Evolutionary conservation across 2,888 invertebrate species (phyloP).

Genomic region (Patella caerulea): DNA sequence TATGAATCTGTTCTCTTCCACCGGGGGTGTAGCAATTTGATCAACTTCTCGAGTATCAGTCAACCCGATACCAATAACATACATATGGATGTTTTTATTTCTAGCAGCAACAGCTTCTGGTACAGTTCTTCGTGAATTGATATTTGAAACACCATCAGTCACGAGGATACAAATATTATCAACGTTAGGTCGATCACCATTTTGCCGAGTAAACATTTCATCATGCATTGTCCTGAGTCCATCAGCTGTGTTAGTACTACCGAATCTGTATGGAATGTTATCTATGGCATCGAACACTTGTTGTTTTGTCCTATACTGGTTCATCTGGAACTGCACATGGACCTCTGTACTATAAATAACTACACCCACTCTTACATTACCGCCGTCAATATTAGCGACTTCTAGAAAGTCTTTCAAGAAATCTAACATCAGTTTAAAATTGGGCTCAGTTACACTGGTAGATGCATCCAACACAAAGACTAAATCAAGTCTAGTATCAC

Average conservation of each 20-base stretch:
- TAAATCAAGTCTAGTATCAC: constrained; percentile 31
- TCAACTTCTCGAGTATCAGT: constrained; percentile 54
- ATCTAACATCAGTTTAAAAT: constrained; percentile 48
- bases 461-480: constrained; percentile 56
- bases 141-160: constrained; percentile 54
- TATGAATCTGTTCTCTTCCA: constrained; percentile 42
- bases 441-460: constrained; percentile 49
- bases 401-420: constrained; percentile 49
- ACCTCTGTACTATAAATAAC: constrained; percentile 44
- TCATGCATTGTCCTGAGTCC: constrained; percentile 45
- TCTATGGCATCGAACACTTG: constrained; percentile 35
- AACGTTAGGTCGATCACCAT: constrained; percentile 42
- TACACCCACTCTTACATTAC: constrained; percentile 48
- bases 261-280: constrained; percentile 33
- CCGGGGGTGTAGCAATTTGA: constrained; percentile 52
- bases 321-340: constrained; percentile 43
- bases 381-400: constrained; percentile 37
- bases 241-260: constrained; percentile 50
- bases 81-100: constrained; percentile 45
- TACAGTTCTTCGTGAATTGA: constrained; percentile 42
- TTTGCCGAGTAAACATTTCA: constrained; percentile 46
- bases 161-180: constrained; percentile 47
- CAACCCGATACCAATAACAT: constrained; percentile 56
- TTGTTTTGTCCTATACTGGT: constrained; percentile 31
- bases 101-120: constrained; percentile 40